These are phyloP conservation scores for Bombyx huttoni DNA, from an alignment of 2,888 invertebrate species.

Conservation along the genomic window DNA sequence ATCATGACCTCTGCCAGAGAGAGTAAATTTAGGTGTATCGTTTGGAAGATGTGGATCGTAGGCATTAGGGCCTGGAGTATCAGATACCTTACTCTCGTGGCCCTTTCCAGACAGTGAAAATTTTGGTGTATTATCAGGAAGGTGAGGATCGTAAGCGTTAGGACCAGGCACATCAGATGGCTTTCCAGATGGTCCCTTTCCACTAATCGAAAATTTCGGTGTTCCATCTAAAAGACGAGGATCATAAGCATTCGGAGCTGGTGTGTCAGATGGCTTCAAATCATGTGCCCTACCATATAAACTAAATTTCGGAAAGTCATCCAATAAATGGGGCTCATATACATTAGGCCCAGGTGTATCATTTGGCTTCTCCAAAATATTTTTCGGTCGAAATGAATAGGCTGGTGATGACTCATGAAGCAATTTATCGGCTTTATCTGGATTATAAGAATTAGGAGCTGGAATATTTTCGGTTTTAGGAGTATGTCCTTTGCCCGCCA, in stretches of 20 bases:
- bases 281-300: constrained; percentile 66
- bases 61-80: constrained; percentile 69
- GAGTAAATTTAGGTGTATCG: constrained; percentile 75
- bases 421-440: constrained; percentile 73
- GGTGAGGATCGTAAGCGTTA: constrained; percentile 67
- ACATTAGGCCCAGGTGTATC: constrained; percentile 76
- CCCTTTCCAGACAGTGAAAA: constrained; percentile 78
- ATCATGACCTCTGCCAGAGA: constrained; percentile 55
- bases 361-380: constrained; percentile 52
- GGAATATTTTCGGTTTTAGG: constrained; percentile 67
- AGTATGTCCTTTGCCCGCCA: constrained; percentile 70
- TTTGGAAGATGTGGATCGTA: constrained; percentile 72
- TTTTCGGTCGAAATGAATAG: constrained; percentile 59
- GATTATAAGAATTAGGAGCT: constrained; percentile 73
- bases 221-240: constrained; percentile 70
- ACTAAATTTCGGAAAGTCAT: constrained; percentile 61
- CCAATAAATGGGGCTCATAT: constrained; percentile 55
- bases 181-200: constrained; percentile 62
- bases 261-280: constrained; percentile 41
- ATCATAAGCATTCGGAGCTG: constrained; percentile 63
- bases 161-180: constrained; percentile 70
- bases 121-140: constrained; percentile 70
- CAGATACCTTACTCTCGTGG: constrained; percentile 39
- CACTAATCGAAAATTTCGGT: constrained; percentile 77
- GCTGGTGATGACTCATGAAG: constrained; percentile 64